Evolutionary conservation across 2,797 vertebrate species (phyloP), one percentile per base, ranked within the genome.

Genomic region (Natrix natrix): DNA sequence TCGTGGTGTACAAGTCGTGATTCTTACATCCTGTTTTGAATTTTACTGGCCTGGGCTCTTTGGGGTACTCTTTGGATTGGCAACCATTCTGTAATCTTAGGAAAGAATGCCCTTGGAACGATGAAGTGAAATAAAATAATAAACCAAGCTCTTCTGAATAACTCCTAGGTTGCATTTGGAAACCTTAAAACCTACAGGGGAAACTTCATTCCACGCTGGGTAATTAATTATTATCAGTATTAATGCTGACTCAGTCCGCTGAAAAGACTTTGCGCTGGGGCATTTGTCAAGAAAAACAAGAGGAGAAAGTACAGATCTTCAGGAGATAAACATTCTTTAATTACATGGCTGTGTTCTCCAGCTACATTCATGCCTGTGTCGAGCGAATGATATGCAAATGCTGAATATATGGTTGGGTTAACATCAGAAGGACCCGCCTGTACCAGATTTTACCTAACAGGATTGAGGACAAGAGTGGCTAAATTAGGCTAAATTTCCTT

Each of bases 291-390:
- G 63, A 28, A 90, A 87, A 90, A 92, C 86, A 54, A 95, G 61
- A 90, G 92, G 88, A 94, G 91, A 90, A 93, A 95, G 91, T 92
- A 88, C 92, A 95, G 94, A 90, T 48, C 61, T 78, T 87, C 89
- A 95, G 54, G 95, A 95, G 96, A 96, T 96, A 97, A 97, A 95
- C 92, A 95, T 94, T 87, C 92, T 96, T 96, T 96, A 94, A 96
- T 96, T 95, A 91, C 94, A 92, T 59, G 87, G 94, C 63, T 20
- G 94, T 94, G 93, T 6, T 0, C 89, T 91, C 93, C 88, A 90
- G 69, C 17, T 94, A 93, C 8, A 37, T 43, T 60, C 52, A 52
- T 10, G 56, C 37, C 63, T 60, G 17, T 12, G 8, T 74, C 22
- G 4, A 54, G 54, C 20, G 22, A 89, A 91, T n/a, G 24, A 20